These are phyloP conservation scores for Herminia tarsipennalis DNA, from an alignment of 2,888 invertebrate genomes.

Conservation along the genomic window DNA sequence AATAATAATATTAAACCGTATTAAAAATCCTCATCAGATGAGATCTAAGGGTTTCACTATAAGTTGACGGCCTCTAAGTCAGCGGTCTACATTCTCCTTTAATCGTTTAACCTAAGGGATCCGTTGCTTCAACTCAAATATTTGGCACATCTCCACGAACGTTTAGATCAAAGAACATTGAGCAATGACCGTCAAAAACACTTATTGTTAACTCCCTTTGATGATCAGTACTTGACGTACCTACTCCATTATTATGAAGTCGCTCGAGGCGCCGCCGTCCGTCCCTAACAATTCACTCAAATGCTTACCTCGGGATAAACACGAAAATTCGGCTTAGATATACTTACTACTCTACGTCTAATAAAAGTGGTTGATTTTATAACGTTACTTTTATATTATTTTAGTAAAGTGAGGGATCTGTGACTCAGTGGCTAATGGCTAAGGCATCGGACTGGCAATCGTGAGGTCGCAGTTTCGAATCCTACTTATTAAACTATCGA, in stretches of 20 bases:
- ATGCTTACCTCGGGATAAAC: constrained; percentile 43
- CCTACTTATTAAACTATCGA: no score
- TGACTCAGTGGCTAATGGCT: no score
- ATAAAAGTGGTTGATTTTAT: constrained; percentile 24
- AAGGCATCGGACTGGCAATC: no score
- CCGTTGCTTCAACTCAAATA: constrained; percentile 55
- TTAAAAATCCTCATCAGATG: not conserved
- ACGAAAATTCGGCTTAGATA: constrained; percentile 35
- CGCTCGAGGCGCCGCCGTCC: constrained; percentile 51
- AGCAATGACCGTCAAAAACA: constrained; percentile 66
- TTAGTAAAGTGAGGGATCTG: no score
- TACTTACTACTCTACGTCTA: constrained; percentile 19
- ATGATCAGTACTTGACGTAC: constrained; percentile 58
- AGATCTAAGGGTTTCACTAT: constrained; percentile 14
- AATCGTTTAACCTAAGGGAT: constrained; percentile 35
- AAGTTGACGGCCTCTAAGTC: constrained; percentile 21
- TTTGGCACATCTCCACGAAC: constrained; percentile 53
- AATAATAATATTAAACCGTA: not conserved
- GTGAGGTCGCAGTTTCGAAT: no score
- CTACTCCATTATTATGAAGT: constrained; percentile 50
- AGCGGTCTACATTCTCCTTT: constrained; percentile 23
- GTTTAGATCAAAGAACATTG: constrained; percentile 65
- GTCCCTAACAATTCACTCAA: constrained; percentile 50
- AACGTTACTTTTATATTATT: no score
- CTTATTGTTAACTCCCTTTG: constrained; percentile 68